Percentiles rank a stretch among this genome's conserved stretches.
These are phyloP conservation scores for Drosophila anomelani DNA, from an alignment of 2,888 invertebrate species.

Conservation along the genomic window DNA sequence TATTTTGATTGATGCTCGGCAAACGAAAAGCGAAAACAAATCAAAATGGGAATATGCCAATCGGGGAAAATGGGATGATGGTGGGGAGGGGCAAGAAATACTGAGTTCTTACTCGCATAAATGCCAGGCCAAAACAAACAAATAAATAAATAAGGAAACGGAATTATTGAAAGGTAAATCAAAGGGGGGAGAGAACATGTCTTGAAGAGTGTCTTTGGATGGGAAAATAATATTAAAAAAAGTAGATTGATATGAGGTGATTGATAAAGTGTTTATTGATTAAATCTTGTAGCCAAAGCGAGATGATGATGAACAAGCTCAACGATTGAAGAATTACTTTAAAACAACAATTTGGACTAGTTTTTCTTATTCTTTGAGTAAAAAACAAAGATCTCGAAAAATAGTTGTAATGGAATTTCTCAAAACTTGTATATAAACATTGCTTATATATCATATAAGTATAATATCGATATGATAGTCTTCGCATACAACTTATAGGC, in stretches of 20 bases:
- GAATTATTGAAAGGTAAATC: constrained; percentile 33
- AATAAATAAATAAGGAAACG: constrained; percentile 43
- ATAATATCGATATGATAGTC: too few relatives aligned
- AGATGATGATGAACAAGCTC: not conserved
- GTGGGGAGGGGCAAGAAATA: not conserved
- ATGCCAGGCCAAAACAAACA: constrained; percentile 29
- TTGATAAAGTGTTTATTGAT: constrained; percentile 30
- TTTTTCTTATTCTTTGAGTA: too few relatives aligned
- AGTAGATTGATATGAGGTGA: not conserved
- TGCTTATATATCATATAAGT: too few relatives aligned
- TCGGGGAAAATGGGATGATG: constrained; percentile 9
- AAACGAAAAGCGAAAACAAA: constrained; percentile 43
- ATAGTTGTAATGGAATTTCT: not conserved
- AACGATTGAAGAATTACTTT: not conserved
- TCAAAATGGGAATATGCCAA: constrained; percentile 43
- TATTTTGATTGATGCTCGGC: constrained; percentile 37
- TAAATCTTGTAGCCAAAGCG: not conserved
- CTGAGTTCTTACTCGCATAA: constrained; percentile 1
- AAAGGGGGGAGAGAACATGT: not conserved
- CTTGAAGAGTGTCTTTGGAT: not conserved
- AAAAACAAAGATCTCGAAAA: too few relatives aligned
- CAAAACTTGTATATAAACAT: not conserved
- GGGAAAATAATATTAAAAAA: constrained; percentile 19
- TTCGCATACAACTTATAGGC: not conserved
- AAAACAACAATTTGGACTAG: not conserved